These are phyloP conservation scores for Acanthopleura granulata DNA, from an alignment of 2,888 invertebrate species.

Conservation along the genomic window DNA sequence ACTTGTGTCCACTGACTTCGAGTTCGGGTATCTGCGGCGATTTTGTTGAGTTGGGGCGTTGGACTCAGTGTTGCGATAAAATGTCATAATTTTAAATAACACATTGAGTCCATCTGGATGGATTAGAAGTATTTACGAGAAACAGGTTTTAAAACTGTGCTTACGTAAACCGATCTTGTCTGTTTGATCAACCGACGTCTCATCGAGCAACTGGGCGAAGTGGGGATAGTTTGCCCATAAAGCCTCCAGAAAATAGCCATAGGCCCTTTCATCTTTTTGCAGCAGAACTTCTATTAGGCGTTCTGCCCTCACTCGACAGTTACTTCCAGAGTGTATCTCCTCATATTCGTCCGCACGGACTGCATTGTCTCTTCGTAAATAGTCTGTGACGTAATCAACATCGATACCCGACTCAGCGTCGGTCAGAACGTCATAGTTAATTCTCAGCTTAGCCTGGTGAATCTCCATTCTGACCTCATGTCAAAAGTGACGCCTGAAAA, in stretches of 20 bases:
- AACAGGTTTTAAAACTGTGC: too few relatives aligned
- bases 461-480: neutral
- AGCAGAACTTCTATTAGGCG: neutral
- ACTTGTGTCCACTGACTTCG: too few relatives aligned
- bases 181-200: neutral
- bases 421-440: neutral
- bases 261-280: neutral
- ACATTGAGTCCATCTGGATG: too few relatives aligned
- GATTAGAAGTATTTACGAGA: too few relatives aligned
- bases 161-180: neutral
- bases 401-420: neutral
- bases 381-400: neutral
- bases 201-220: neutral
- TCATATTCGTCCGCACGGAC: neutral
- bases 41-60: too few relatives aligned
- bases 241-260: neutral
- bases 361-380: neutral
- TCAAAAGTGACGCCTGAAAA: too few relatives aligned
- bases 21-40: too few relatives aligned
- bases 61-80: too few relatives aligned
- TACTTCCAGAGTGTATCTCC: neutral
- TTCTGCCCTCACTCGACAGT: neutral
- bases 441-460: neutral
- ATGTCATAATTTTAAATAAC: too few relatives aligned
- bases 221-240: neutral